phyloP scores from a whole-genome alignment of 2,113 vertebrate genomes.

The Ochotona princeps region DNA sequence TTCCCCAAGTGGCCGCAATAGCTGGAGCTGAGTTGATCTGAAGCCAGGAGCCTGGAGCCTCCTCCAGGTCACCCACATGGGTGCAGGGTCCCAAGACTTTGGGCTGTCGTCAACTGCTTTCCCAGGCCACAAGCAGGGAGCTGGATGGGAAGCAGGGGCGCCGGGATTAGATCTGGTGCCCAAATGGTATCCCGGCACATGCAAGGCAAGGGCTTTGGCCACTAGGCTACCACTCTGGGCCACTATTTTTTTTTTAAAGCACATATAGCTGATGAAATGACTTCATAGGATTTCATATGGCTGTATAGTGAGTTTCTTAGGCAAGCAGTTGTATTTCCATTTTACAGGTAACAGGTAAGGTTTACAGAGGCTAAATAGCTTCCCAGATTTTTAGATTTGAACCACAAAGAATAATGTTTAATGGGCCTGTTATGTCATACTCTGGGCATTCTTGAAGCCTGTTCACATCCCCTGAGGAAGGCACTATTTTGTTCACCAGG shows the following conservation, averaged over 20 bases:
- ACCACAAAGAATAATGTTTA: not conserved
- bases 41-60: too few species aligned
- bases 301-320: not conserved
- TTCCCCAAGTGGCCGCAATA: too few species aligned
- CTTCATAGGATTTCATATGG: not conserved
- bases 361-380: not conserved
- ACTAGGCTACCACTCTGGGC: too few species aligned
- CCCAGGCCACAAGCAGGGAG: too few species aligned
- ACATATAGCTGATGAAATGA: not conserved
- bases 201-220: too few species aligned
- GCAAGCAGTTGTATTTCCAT: not conserved
- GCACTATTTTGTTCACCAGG: not conserved
- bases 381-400: slow-evolving; percentile 1
- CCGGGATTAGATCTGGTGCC: too few species aligned
- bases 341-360: not conserved
- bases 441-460: not conserved
- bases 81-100: too few species aligned
- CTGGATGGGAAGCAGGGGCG: too few species aligned
- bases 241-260: not conserved
- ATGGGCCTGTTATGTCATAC: not conserved
- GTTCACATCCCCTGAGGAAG: not conserved
- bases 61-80: too few species aligned
- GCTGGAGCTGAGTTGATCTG: too few species aligned
- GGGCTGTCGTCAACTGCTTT: too few species aligned
- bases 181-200: too few species aligned